Evolutionary conservation across 2,113 vertebrate species (phyloP).

Genomic region (Cromileptes altivelis): DNA sequence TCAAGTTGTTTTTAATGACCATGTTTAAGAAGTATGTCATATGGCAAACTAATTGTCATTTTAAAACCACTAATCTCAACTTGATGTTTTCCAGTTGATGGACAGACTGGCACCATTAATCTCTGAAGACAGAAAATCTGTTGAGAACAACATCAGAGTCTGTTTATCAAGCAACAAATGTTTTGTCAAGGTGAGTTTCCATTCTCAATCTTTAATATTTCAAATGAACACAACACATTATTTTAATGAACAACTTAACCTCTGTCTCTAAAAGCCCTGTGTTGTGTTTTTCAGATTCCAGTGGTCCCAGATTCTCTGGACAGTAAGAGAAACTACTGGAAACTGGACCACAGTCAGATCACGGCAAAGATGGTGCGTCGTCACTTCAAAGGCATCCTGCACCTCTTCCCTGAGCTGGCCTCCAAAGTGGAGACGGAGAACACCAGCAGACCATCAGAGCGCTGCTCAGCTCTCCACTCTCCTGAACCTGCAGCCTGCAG

Average conservation of each 20-base stretch:
- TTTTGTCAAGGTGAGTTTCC: slow-evolving; percentile 76
- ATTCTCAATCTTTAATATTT: background rate
- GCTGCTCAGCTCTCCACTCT: background rate
- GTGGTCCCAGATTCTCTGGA: slow-evolving; percentile 49
- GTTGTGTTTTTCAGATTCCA: slow-evolving; percentile 66
- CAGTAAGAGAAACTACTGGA: slow-evolving; percentile 80
- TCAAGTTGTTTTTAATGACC: background rate
- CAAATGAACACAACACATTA: background rate
- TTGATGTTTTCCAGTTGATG: slow-evolving; percentile 73
- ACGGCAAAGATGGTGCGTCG: slow-evolving; percentile 76
- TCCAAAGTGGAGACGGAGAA: slow-evolving; percentile 29
- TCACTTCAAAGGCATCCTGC: slow-evolving; percentile 76
- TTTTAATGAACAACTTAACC: background rate
- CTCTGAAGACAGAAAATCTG: slow-evolving; percentile 61
- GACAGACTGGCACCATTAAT: slow-evolving; percentile 54
- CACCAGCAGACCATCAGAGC: background rate
- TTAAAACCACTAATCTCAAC: background rate
- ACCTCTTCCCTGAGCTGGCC: slow-evolving; percentile 69
- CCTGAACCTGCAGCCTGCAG: slow-evolving; percentile 17
- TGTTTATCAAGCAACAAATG: slow-evolving; percentile 79
- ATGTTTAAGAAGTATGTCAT: background rate
- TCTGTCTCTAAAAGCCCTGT: background rate
- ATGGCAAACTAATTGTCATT: background rate
- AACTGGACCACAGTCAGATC: slow-evolving; percentile 64
- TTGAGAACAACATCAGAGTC: slow-evolving; percentile 77